Evolutionary conservation across 2,888 invertebrate genomes (phyloP).

Genomic region (Catotricha subobsoleta): DNA sequence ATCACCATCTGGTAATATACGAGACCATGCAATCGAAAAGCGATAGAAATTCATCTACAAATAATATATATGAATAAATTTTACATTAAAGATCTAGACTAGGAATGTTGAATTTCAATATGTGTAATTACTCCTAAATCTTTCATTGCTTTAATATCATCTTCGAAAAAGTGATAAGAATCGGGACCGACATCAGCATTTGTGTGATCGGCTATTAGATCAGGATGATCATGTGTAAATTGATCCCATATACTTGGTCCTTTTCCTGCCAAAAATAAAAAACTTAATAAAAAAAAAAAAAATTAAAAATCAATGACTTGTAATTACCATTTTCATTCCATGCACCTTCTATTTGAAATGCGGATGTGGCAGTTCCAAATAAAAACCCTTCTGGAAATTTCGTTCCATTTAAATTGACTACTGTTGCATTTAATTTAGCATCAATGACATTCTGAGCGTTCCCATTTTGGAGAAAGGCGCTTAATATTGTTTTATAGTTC

Average conservation of each 20-base stretch:
- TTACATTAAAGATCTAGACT: background rate
- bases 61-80: background rate
- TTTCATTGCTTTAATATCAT: constrained; percentile 37
- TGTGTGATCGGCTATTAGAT: constrained; percentile 27
- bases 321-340: constrained; percentile 44
- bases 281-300: too few relatives aligned
- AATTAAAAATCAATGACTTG: too few relatives aligned
- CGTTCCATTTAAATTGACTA: too few relatives aligned
- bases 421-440: too few relatives aligned
- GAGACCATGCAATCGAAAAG: constrained; percentile 40
- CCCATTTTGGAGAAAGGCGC: too few relatives aligned
- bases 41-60: constrained; percentile 26
- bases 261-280: constrained; percentile 24
- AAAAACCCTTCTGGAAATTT: constrained; percentile 9
- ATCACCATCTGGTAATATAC: constrained; percentile 38
- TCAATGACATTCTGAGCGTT: too few relatives aligned
- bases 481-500: too few relatives aligned
- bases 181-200: constrained; percentile 41
- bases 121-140: constrained; percentile 28
- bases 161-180: constrained; percentile 38
- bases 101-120: background rate
- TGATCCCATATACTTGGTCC: constrained; percentile 35
- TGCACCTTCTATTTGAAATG: constrained; percentile 44
- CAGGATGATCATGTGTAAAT: constrained; percentile 21
- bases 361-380: constrained; percentile 23